Evolutionary conservation across 2,113 vertebrate genomes (phyloP).

Genomic region (Passer domesticus): DNA sequence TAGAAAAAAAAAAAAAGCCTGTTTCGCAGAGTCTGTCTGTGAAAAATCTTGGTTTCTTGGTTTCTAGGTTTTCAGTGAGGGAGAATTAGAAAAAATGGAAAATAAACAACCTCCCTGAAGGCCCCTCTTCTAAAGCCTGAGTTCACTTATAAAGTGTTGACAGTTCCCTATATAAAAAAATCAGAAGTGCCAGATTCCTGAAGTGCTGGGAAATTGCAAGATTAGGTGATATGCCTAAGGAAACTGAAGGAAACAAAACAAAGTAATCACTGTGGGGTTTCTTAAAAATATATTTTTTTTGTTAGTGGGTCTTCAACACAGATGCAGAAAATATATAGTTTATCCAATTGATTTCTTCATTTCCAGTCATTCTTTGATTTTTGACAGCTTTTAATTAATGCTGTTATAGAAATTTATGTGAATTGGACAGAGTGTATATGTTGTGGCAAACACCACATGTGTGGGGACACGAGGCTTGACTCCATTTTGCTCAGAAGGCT

Average conservation of each 20-base stretch:
- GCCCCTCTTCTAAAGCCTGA: background rate
- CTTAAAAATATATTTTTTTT: conserved; percentile 28
- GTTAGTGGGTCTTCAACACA: conserved; percentile 4
- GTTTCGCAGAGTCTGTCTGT: background rate
- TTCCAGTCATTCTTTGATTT: conserved; percentile 52
- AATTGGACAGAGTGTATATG: conserved; percentile 38
- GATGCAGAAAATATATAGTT: conserved; percentile 10
- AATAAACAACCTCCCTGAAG: conserved; percentile 8
- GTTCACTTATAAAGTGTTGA: background rate
- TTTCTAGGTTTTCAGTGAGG: background rate
- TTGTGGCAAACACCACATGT: background rate
- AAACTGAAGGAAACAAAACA: conserved; percentile 57
- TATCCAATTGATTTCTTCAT: conserved; percentile 53
- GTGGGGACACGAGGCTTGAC: too few species aligned
- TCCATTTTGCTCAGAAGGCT: too few species aligned
- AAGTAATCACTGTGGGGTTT: background rate
- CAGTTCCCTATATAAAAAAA: conserved; percentile 17
- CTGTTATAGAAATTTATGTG: conserved; percentile 52
- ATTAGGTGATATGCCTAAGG: conserved; percentile 42
- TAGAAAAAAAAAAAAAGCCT: background rate
- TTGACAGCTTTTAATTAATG: conserved; percentile 62
- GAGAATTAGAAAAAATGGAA: background rate
- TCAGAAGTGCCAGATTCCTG: conserved; percentile 3
- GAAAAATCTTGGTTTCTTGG: background rate
- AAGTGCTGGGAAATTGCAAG: background rate